Evolutionary conservation across 2,113 vertebrate species (phyloP), one percentile per base, ranked within the genome.

Genomic region (Sminthopsis crassicaudata): DNA sequence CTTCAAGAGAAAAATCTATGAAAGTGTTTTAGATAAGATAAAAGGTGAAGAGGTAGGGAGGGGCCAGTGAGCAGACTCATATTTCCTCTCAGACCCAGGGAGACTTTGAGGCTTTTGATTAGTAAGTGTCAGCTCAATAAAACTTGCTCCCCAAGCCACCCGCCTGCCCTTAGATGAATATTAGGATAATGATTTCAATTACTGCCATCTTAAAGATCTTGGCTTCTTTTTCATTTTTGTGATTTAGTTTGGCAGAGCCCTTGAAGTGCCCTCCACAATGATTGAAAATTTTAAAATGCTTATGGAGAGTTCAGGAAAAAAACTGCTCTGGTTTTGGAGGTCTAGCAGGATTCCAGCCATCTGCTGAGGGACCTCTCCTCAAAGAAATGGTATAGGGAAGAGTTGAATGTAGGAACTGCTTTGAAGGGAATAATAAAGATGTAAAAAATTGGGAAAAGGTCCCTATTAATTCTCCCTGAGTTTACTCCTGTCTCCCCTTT

Each of bases 161-260:
- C 36, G 42, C 19, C 19, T 67, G 60, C 5, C 67, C n/a, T n/a
- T 19, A 84, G 19, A n/a, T n/a, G 36, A 76, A n/a, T 36, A 76
- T 76, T 76, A 76, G 36, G 30, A 76, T 36, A 55, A 30, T 53
- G 94, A 67, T 97, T 93, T 57, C 3, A 93, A 97, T 96, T 93
- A 95, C 76, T 50, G 91, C 53, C 94, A 94, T 91, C 60, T 96
- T 16, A 50, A 94, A 55, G 30, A 50, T 60, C 51, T 57, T 89
- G 30, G 94, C 3, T 95, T 76, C 95, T 8, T 96, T 94, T 94
- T 93, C 94, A 97, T 97, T 96, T 96, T 46, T 95, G 84, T 96
- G 0, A 94, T 96, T 97, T 96, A 92, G 84, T 14, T 26, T 93
- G 91, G 94, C 84, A 96, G 89, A 94, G 84, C 91, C 91, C 92